These are phyloP conservation scores for Cheirogaleus medius DNA, from an alignment of 2,113 vertebrate genomes.

Conservation along the genomic window DNA sequence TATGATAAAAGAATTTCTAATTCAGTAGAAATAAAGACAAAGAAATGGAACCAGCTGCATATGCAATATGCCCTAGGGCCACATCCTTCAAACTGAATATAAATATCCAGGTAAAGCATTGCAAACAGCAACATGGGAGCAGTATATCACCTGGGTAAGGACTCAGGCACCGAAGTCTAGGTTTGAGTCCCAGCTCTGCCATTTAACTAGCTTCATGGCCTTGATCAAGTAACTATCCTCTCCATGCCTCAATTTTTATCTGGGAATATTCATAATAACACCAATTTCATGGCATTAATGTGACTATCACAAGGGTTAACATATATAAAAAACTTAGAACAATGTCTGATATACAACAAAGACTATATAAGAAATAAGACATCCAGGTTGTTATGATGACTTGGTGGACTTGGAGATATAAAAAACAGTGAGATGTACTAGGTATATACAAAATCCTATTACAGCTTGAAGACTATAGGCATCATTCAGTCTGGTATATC, in stretches of 20 bases:
- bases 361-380: background rate
- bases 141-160: background rate
- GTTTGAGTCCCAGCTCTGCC: background rate
- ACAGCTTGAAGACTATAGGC: background rate
- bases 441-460: background rate
- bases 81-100: background rate
- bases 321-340: background rate
- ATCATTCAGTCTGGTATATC: background rate
- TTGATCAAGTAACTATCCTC: background rate
- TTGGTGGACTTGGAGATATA: background rate
- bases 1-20: conserved; percentile 2
- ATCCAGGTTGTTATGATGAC: background rate
- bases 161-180: background rate
- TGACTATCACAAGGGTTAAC: background rate
- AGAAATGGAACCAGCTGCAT: background rate
- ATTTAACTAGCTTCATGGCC: background rate
- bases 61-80: background rate
- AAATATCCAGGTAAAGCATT: background rate
- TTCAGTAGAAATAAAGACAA: conserved; percentile 47
- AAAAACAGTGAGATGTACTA: background rate
- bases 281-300: background rate
- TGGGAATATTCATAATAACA: background rate
- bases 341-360: background rate
- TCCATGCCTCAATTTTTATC: background rate
- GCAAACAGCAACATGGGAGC: background rate